These are phyloP conservation scores for Hydrocynus forskahlii DNA, from an alignment of 2,797 vertebrate species.

Conservation along the genomic window DNA sequence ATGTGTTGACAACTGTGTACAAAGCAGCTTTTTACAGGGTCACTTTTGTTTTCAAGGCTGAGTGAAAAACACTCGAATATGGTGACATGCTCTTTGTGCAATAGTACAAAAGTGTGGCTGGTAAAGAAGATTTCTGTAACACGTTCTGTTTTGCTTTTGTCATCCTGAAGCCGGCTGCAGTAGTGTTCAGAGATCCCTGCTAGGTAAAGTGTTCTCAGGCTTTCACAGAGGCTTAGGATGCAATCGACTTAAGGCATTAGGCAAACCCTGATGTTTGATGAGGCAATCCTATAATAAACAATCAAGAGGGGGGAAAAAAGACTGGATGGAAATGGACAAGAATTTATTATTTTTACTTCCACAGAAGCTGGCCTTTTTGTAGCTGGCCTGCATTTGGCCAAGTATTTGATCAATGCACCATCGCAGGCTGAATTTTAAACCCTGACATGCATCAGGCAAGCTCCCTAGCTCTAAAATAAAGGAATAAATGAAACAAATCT, in stretches of 20 bases:
- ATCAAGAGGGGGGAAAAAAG: background rate
- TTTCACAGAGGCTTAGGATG: background rate
- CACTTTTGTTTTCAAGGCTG: too few relatives aligned
- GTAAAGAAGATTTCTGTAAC: too few relatives aligned
- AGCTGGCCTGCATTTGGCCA: background rate
- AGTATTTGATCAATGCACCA: background rate
- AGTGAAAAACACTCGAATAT: too few relatives aligned
- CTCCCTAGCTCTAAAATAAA: background rate
- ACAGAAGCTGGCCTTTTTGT: background rate
- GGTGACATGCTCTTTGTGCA: too few relatives aligned
- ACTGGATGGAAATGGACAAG: too few relatives aligned
- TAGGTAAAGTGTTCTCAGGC: background rate
- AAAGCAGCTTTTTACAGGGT: too few relatives aligned
- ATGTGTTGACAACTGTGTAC: too few relatives aligned
- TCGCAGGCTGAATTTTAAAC: background rate
- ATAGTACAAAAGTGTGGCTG: too few relatives aligned
- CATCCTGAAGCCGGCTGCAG: background rate
- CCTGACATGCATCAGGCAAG: background rate
- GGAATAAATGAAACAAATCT: background rate
- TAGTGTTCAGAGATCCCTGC: background rate
- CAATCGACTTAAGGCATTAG: background rate
- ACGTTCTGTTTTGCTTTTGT: too few relatives aligned
- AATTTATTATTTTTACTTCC: background rate
- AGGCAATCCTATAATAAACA: slow-evolving; percentile 2
- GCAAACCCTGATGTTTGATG: background rate